A percentile compares a stretch with the other conserved stretches of the same genome.
These are phyloP conservation scores for Lochmaea crataegi DNA, from an alignment of 2,888 invertebrate genomes.

Conservation along the genomic window DNA sequence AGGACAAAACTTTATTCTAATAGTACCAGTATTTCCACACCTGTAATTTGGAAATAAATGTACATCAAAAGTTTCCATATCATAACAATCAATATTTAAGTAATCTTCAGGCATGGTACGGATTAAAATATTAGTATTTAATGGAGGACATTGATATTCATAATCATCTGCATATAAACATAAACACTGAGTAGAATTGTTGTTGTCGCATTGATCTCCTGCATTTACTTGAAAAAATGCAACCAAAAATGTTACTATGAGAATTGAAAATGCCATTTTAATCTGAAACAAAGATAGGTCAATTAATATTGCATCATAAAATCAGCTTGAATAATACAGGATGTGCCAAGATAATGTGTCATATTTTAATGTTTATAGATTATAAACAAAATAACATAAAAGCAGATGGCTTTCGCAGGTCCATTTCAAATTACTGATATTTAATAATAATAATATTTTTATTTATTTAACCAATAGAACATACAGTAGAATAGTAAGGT, in stretches of 20 bases:
- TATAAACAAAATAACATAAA: no score
- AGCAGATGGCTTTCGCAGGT: no score
- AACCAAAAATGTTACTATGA: background rate
- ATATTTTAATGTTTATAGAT: no score
- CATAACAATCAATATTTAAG: conserved; percentile 45
- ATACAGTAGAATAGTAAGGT: no score
- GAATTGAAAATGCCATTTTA: conserved; percentile 22
- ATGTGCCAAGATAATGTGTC: no score
- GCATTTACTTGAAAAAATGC: background rate
- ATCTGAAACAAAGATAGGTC: conserved; percentile 8
- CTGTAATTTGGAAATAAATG: conserved; percentile 66
- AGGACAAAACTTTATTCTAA: conserved; percentile 70
- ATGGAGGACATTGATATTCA: conserved; percentile 50
- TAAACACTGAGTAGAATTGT: background rate
- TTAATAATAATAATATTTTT: no score
- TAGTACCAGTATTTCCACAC: conserved; percentile 65
- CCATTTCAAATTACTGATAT: no score
- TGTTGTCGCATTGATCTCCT: background rate
- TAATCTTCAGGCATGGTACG: conserved; percentile 36
- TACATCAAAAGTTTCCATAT: conserved; percentile 57
- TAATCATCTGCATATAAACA: conserved; percentile 35
- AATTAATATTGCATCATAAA: background rate
- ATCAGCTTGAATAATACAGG: no score
- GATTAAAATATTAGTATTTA: conserved; percentile 31
- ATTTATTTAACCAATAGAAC: no score